These are phyloP conservation scores for Agapostemon virescens DNA, from an alignment of 2,888 invertebrate species.

Conservation along the genomic window DNA sequence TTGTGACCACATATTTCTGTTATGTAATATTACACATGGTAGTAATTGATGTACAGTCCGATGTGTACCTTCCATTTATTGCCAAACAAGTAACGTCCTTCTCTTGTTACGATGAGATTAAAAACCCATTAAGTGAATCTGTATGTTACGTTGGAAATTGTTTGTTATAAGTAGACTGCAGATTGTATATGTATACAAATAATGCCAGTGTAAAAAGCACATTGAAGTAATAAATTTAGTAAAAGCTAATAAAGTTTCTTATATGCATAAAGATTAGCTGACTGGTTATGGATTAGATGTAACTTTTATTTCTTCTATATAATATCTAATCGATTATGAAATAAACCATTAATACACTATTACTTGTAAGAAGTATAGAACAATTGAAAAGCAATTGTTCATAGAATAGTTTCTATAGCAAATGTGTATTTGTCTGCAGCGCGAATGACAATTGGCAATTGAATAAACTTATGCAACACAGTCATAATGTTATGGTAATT, in stretches of 20 bases:
- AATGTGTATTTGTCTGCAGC: conserved; percentile 13
- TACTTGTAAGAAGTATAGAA: neutral
- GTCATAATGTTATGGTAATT: conserved; percentile 55
- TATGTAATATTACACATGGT: conserved; percentile 62
- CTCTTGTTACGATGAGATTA: neutral
- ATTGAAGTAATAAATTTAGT: neutral
- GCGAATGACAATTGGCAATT: conserved; percentile 16
- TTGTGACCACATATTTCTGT: conserved; percentile 60
- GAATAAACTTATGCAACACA: conserved; percentile 47
- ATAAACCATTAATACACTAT: neutral
- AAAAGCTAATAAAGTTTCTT: neutral
- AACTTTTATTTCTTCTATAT: neutral
- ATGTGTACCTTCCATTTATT: conserved; percentile 40
- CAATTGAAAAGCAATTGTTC: neutral
- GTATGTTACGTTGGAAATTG: neutral
- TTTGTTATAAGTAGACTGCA: neutral
- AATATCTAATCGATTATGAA: neutral
- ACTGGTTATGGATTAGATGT: neutral
- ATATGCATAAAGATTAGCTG: neutral
- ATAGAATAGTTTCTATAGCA: neutral
- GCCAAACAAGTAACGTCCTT: conserved; percentile 41
- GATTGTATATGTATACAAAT: neutral
- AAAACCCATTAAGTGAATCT: neutral
- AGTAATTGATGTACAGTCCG: conserved; percentile 52
- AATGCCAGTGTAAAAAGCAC: neutral